Conservation (phyloP, 2,113 vertebrate genomes). For the Cavia aperea region DNA sequence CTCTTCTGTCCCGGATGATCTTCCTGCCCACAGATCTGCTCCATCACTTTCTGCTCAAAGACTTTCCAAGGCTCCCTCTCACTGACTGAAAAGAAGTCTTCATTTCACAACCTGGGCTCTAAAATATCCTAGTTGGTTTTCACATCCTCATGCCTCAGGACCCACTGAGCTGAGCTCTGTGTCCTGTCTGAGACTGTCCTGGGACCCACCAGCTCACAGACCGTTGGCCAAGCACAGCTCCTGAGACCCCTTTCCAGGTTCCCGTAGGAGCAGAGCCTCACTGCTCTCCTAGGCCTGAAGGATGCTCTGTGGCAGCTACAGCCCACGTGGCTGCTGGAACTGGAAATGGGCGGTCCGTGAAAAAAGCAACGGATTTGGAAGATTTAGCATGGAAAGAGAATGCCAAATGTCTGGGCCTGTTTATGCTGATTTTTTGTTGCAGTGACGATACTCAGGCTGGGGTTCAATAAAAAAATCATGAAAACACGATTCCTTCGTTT, state of each 20-base stretch:
- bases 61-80: not conserved
- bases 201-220: not conserved
- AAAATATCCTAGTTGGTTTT: accelerated
- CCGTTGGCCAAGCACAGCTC: not conserved
- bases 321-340: accelerated
- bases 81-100: not conserved
- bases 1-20: too few relatives aligned
- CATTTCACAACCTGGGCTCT: not conserved
- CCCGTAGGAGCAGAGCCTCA: not conserved
- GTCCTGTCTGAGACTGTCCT: not conserved
- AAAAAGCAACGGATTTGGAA: not conserved
- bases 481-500: not conserved
- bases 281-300: not conserved
- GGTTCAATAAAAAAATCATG: not conserved
- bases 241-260: not conserved
- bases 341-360: accelerated
- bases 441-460: not conserved
- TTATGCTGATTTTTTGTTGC: not conserved
- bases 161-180: not conserved
- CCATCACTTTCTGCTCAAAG: not conserved
- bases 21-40: not conserved
- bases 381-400: not conserved
- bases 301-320: not conserved
- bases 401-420: accelerated
- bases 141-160: accelerated